A percentile compares a stretch with the other conserved stretches of the same genome.
These are phyloP conservation scores for Oscheius myriophilus DNA, from an alignment of 2,888 invertebrate genomes.

Conservation along the genomic window DNA sequence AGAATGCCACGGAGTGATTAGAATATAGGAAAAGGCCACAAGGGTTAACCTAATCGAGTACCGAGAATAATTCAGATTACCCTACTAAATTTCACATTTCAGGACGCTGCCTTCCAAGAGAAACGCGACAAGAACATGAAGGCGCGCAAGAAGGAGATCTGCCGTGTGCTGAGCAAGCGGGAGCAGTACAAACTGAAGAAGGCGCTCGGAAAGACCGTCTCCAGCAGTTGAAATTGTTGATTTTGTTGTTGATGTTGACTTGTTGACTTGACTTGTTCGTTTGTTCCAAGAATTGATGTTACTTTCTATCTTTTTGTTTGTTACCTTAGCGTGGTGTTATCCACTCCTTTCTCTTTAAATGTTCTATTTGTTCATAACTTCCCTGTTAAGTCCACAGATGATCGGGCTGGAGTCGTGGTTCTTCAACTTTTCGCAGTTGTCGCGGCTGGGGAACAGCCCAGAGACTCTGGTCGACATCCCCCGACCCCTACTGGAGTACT, in stretches of 20 bases:
- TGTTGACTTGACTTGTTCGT: neutral
- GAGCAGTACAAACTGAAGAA: constrained; percentile 58
- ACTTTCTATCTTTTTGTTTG: constrained; percentile 26
- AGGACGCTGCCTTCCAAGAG: constrained; percentile 47
- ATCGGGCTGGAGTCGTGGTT: constrained; percentile 65
- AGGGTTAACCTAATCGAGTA: too few species aligned
- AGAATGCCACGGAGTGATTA: too few species aligned
- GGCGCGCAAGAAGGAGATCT: constrained; percentile 62
- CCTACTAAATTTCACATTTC: neutral
- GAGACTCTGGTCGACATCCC: constrained; percentile 60
- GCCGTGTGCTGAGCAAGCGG: constrained; percentile 60
- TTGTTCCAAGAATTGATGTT: constrained; percentile 19
- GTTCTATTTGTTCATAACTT: too few species aligned
- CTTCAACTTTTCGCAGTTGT: constrained; percentile 58
- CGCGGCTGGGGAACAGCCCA: constrained; percentile 40
- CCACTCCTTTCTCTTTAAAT: neutral
- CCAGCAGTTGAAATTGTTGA: constrained; percentile 24
- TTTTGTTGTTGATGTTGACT: constrained; percentile 24
- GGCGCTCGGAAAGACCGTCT: constrained; percentile 40
- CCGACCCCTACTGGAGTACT: constrained; percentile 56
- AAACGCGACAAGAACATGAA: constrained; percentile 63
- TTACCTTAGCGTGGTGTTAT: neutral
- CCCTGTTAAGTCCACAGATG: constrained; percentile 17
- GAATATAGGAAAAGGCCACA: too few species aligned
- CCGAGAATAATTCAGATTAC: too few species aligned